Evolutionary conservation across 2,888 invertebrate species (phyloP).

Genomic region (Pterostichus madidus): DNA sequence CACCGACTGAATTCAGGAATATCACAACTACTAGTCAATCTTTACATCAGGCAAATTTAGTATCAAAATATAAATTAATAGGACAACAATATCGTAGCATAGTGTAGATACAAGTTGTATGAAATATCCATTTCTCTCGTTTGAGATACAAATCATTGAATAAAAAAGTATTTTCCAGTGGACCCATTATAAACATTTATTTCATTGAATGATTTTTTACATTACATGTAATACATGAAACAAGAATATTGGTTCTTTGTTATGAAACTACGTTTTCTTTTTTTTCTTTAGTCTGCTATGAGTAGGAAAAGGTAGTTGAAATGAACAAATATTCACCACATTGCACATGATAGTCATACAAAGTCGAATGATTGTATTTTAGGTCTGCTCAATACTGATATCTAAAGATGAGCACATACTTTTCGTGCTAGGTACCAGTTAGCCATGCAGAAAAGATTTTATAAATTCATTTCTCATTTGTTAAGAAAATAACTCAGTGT

Average conservation of each 20-base stretch:
- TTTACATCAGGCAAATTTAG: too few relatives aligned
- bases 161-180: constrained; percentile 31
- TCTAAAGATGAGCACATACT: constrained; percentile 46
- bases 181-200: constrained; percentile 64
- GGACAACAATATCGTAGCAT: too few relatives aligned
- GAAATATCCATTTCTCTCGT: too few relatives aligned
- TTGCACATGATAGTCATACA: background rate
- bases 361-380: background rate
- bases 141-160: background rate
- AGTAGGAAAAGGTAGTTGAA: background rate
- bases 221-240: constrained; percentile 61
- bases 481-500: constrained; percentile 58
- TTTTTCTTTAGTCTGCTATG: background rate
- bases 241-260: constrained; percentile 59
- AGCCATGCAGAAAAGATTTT: constrained; percentile 41
- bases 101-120: too few relatives aligned
- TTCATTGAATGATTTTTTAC: constrained; percentile 49
- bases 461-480: constrained; percentile 46
- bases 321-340: background rate
- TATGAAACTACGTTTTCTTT: constrained; percentile 49
- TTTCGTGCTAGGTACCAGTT: constrained; percentile 22
- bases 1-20: too few relatives aligned
- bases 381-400: background rate
- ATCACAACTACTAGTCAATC: too few relatives aligned
- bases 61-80: too few relatives aligned